phyloP scores from a whole-genome alignment of 1,140 invertebrate species.

The Macrotrachela quadricornifera region DNA sequence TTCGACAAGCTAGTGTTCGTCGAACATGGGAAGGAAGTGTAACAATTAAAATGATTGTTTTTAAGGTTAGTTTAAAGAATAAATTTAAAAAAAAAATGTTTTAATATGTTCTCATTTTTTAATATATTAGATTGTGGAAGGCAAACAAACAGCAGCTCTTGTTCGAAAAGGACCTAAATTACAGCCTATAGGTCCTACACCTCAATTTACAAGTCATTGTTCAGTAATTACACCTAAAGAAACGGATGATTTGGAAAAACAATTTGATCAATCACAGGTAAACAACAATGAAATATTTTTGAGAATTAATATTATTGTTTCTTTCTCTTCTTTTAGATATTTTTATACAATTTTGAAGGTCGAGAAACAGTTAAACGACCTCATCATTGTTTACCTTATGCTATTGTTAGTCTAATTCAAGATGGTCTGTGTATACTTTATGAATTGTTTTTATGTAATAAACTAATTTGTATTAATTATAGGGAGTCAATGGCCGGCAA shows the following conservation, averaged over 20 bases:
- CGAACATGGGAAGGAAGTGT: neutral
- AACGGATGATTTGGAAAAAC: neutral
- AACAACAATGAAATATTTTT: neutral
- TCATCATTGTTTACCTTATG: conserved; percentile 1
- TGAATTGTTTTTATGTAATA: no score
- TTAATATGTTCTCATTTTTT: neutral
- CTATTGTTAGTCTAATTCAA: neutral
- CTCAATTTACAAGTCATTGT: conserved; percentile 1
- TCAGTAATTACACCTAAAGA: conserved; percentile 1
- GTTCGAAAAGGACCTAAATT: conserved; percentile 3
- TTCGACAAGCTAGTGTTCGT: neutral
- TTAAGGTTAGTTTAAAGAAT: neutral
- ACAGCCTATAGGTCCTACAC: neutral
- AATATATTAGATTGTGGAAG: neutral
- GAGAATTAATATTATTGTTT: no score
- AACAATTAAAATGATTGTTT: conserved; percentile 7
- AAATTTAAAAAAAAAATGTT: conserved; percentile 1
- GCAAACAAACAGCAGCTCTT: neutral
- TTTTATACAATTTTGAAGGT: neutral
- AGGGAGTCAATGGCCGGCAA: neutral
- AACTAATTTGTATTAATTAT: neutral
- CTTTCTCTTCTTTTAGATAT: neutral
- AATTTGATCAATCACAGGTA: conserved; percentile 7
- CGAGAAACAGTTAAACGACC: neutral
- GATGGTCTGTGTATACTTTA: no score